Conservation (phyloP, 2,888 invertebrate genomes). For the Ochlodes sylvanus region DNA sequence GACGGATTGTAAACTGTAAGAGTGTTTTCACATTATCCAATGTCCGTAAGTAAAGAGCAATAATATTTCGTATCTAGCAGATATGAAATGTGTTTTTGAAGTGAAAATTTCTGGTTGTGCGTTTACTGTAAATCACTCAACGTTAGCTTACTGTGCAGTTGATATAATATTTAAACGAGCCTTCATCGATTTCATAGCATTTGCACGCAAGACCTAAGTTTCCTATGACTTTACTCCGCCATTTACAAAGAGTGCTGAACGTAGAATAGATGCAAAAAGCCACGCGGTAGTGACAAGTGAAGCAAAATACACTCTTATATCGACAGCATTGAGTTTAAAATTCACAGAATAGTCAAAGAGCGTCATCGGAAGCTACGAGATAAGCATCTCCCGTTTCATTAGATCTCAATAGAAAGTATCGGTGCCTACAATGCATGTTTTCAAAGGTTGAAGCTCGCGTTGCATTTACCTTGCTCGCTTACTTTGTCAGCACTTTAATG, state of each 20-base stretch:
- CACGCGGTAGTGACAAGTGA: too few species aligned
- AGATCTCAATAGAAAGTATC: constrained; percentile 18
- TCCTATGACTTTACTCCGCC: background rate
- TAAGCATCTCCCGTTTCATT: constrained; percentile 25
- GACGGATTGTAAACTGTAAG: constrained; percentile 41
- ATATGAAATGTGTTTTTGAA: too few species aligned
- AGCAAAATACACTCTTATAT: background rate
- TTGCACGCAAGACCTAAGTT: background rate
- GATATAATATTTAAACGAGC: background rate
- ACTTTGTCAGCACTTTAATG: constrained; percentile 12
- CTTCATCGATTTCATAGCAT: background rate
- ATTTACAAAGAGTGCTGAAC: background rate
- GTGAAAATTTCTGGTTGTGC: too few species aligned
- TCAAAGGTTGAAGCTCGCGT: constrained; percentile 8
- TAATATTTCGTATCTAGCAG: too few species aligned
- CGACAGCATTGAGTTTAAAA: constrained; percentile 1
- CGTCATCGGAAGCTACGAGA: constrained; percentile 8
- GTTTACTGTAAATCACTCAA: too few species aligned
- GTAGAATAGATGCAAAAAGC: background rate
- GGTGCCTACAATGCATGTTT: constrained; percentile 21
- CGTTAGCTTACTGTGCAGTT: too few species aligned
- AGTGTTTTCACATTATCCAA: constrained; percentile 1
- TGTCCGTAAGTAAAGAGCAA: background rate
- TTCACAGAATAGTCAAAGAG: constrained; percentile 13
- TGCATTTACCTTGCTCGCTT: constrained; percentile 10